Evolutionary conservation across 2,797 vertebrate species (phyloP), one percentile per base, ranked within the genome.

Genomic region (Pitangus sulphuratus): DNA sequence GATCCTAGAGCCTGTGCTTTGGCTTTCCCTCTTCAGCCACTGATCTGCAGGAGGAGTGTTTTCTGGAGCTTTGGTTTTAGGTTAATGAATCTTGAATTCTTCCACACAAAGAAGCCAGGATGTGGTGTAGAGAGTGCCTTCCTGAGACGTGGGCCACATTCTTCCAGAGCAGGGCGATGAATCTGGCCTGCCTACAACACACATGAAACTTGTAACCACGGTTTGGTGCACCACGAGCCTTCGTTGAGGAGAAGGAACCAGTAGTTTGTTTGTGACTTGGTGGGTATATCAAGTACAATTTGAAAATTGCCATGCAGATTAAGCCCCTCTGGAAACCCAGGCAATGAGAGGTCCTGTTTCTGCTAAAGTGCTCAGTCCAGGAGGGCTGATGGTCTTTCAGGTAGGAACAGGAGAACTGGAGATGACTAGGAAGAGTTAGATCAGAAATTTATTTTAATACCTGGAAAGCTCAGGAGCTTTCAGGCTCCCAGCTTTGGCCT

Each of bases 401-500:
- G 57, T 54, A 47, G 50, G 35, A 84, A 39, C 31, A 64, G 75
- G 31, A 78, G 28, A 56, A 60, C 22, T 35, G 56, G 40, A 77
- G 25, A 33, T 39, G 42, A 20, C 42, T 62, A 58, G 48, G 54
- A 76, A 65, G 39, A 69, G 45, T 61, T 75, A 74, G 61, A 61
- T 65, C 42, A 81, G 77, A 76, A 81, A 84, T 57, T n/a, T 0
- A 37, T 94, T 94, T 86, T 57, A 94, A 65, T 66, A 54, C 58
- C 66, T 26, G 0, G 0, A 84, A 26, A 87, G 11, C n/a, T 86
- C 39, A 35, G 80, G 58, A 86, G 42, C 26, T 81, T 81, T 86
- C 87, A 58, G 85, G 54, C 66, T 88, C 30, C 14, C 35, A 72
- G 74, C 54, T 93, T 91, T 90, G 80, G 66, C 92, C 69, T 87